A percentile compares a stretch with the other conserved stretches of the same genome.
These are phyloP conservation scores for Oxygymnocypris stewartii DNA, from an alignment of 2,113 vertebrate genomes.

Conservation along the genomic window DNA sequence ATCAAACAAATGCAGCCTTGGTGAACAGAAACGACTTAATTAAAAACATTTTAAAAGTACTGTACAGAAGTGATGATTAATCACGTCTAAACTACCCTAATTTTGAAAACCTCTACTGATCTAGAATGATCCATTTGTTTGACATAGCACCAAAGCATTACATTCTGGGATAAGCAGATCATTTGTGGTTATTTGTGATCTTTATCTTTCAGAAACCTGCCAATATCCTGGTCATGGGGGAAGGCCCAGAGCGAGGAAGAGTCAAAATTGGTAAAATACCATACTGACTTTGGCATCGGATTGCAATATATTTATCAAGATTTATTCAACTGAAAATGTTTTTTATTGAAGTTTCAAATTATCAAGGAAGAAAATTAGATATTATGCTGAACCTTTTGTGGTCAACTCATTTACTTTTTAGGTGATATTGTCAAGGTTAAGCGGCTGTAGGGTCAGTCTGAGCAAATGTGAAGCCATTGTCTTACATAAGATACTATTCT, in stretches of 20 bases:
- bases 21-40: too few relatives aligned
- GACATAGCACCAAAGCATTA: background rate
- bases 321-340: background rate
- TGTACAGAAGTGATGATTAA: background rate
- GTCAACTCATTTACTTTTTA: background rate
- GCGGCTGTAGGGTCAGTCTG: constrained; percentile 32
- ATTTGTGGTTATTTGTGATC: constrained; percentile 45
- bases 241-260: constrained; percentile 89
- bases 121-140: background rate
- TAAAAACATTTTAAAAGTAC: too few relatives aligned
- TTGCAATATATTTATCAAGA: background rate
- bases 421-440: background rate
- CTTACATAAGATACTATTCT: constrained; percentile 58
- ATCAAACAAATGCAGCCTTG: too few relatives aligned
- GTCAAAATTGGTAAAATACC: constrained; percentile 86
- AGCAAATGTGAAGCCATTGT: constrained; percentile 54
- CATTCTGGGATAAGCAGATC: background rate
- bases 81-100: background rate
- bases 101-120: background rate
- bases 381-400: background rate
- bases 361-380: background rate
- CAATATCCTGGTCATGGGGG: constrained; percentile 94
- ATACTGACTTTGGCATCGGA: background rate
- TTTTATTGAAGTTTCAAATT: background rate
- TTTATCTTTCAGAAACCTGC: constrained; percentile 88